Evolutionary conservation across 2,888 invertebrate genomes (phyloP).

Genomic region (Sphinx pinastri): DNA sequence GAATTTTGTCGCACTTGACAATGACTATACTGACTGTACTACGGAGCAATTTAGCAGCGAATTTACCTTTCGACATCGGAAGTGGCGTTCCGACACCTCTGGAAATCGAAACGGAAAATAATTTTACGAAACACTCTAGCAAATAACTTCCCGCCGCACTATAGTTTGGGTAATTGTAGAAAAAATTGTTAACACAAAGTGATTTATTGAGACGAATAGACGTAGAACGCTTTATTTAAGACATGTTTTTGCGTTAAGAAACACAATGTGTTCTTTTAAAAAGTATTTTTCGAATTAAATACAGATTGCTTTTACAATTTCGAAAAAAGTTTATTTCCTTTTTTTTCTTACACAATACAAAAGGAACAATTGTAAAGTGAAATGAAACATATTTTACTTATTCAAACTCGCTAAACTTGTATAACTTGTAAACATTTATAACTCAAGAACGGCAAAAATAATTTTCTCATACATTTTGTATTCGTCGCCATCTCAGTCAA

Average conservation of each 20-base stretch:
- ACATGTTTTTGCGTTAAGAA: background rate
- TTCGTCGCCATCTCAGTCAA: too few relatives aligned
- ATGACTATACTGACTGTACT: background rate
- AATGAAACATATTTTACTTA: too few relatives aligned
- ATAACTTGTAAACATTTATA: too few relatives aligned
- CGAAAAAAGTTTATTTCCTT: too few relatives aligned
- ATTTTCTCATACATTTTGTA: too few relatives aligned
- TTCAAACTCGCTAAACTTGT: too few relatives aligned
- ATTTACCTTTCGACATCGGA: constrained; percentile 16
- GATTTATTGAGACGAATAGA: background rate
- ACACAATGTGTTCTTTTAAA: too few relatives aligned
- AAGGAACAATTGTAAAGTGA: too few relatives aligned
- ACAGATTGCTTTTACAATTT: too few relatives aligned
- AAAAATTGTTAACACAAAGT: background rate
- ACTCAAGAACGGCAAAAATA: too few relatives aligned
- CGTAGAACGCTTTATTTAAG: background rate
- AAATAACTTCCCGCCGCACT: constrained; percentile 17
- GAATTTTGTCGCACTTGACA: constrained; percentile 11
- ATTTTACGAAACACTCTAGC: constrained; percentile 10
- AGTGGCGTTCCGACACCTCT: background rate
- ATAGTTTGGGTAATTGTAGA: background rate
- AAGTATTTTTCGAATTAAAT: too few relatives aligned
- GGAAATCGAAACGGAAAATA: constrained; percentile 16
- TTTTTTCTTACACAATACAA: too few relatives aligned
- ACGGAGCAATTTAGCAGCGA: background rate